Conservation (phyloP, 2,113 vertebrate genomes). For the Tympanuchus pallidicinctus region DNA sequence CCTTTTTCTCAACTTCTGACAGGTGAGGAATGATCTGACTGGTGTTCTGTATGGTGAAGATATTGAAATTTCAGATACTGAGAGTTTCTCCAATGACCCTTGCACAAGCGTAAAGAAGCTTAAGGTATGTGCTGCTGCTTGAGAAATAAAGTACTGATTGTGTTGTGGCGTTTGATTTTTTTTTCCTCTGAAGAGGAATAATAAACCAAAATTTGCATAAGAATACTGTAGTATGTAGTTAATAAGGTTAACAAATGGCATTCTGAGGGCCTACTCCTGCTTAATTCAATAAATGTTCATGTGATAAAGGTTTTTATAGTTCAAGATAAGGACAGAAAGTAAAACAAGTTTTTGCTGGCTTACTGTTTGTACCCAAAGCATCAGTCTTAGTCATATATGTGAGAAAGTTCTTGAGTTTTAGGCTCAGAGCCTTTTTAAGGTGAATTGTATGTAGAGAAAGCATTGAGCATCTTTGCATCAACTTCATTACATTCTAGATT, state of each 20-base stretch:
- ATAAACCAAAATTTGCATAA: neutral
- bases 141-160: neutral
- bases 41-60: slow-evolving; percentile 94
- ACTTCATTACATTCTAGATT: neutral
- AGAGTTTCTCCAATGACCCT: slow-evolving; percentile 98
- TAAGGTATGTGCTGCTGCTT: slow-evolving; percentile 84
- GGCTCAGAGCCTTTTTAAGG: neutral
- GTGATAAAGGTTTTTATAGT: neutral
- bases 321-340: neutral
- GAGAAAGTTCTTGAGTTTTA: neutral
- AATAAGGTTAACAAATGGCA: neutral
- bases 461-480: neutral
- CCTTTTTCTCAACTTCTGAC: slow-evolving; percentile 62
- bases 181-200: neutral
- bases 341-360: neutral
- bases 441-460: neutral
- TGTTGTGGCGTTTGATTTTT: neutral
- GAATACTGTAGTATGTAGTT: neutral
- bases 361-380: neutral
- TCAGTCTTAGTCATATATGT: accelerated
- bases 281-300: neutral
- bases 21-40: slow-evolving; percentile 99
- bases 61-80: slow-evolving; percentile 97
- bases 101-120: slow-evolving; percentile 98
- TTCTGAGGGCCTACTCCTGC: neutral